Base-by-base conservation (phyloP, 2,888 invertebrate species). In the Dryomyza anilis region DNA sequence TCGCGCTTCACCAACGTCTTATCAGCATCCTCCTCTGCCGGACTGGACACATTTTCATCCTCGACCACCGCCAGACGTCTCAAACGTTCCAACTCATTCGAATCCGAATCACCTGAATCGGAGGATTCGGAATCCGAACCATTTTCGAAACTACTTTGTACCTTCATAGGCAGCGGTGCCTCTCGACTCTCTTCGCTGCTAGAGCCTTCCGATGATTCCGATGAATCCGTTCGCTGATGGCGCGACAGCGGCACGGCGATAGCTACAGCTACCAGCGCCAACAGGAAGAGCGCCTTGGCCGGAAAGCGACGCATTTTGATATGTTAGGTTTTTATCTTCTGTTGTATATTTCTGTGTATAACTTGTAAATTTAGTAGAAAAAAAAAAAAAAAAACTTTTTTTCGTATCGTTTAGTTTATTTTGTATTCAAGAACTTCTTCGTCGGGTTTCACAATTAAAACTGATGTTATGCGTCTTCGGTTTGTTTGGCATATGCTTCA, bases 1-100 rank as follows among this genome's bases (percentile, higher is more conserved):
- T 57, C 58, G 1, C 65, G 65, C 61, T 62, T 62, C 10, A 55
- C 39, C 21, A 53, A 30, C 5, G 10, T 39, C 33, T 39, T 53
- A 23, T n/a, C 46, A 3, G 21, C 16, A 7, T 39, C 30, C n/a
- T 57, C 61, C 14, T 50, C 52, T 12, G 36, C 39, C 25, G 45
- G 39, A 23, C 21, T 19, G 14, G 57, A 50, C 30, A 43, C 27
- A n/a, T 12, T 14, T 19, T 45, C 27, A 7, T 29, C n/a, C 14
- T 48, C 30, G 12, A 61, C 6, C 12, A 33, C 25, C 25, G 39
- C 50, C 3, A 27, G 6, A 14, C 16, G 27, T 30, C 29, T 29
- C 4, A 30, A 19, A 0, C 59, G 58, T 8, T n/a, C 52, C 16
- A 16, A 19, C 14, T 55, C 36, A 29, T 16, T 21, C 2, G 62